A percentile compares a stretch with the other conserved stretches of the same genome.
Evolutionary conservation across 2,888 invertebrate species (phyloP).

Genomic region (Saturnia japonica): DNA sequence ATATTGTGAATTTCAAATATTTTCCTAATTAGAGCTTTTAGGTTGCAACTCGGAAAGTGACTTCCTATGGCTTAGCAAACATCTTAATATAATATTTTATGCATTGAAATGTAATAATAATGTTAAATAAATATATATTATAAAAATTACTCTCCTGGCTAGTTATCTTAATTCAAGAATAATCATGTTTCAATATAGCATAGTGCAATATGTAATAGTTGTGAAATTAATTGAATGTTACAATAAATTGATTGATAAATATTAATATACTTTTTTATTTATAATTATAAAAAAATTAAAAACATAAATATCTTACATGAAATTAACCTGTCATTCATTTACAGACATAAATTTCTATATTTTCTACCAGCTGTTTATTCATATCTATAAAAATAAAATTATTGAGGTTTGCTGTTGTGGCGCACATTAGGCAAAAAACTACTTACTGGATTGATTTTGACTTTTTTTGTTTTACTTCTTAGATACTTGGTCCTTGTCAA

Average conservation of each 20-base stretch:
- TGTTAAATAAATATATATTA: not conserved
- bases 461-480: too few relatives aligned
- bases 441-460: too few relatives aligned
- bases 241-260: slow-evolving; percentile 3
- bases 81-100: not conserved
- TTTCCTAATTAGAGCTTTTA: not conserved
- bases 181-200: slow-evolving; percentile 3
- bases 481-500: too few relatives aligned
- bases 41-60: not conserved
- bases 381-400: too few relatives aligned
- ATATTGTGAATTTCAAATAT: not conserved
- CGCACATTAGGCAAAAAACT: too few relatives aligned
- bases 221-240: slow-evolving; percentile 6
- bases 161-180: not conserved
- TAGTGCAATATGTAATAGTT: slow-evolving; percentile 10
- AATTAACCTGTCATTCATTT: not conserved
- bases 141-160: not conserved
- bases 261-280: not conserved
- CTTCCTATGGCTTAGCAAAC: not conserved
- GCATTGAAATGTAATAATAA: slow-evolving; percentile 17
- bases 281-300: too few relatives aligned
- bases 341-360: not conserved
- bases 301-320: not conserved
- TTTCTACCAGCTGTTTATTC: not conserved
- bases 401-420: too few relatives aligned